A percentile compares a stretch with the other conserved stretches of the same genome.
Evolutionary conservation across 2,113 vertebrate genomes (phyloP).

Genomic region (Menura novaehollandiae): DNA sequence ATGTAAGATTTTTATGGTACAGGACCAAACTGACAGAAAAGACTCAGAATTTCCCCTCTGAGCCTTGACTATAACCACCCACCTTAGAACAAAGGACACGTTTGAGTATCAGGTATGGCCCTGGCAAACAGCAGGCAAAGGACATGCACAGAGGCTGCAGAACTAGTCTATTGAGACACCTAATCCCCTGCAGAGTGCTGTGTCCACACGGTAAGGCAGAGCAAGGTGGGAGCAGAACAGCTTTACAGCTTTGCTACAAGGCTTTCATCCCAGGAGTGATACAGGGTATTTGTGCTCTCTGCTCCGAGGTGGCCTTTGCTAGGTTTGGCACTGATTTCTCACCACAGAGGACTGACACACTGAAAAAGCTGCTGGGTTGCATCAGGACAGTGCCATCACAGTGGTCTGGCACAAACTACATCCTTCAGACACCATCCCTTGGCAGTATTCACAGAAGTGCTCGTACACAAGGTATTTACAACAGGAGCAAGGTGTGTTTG

Average conservation of each 20-base stretch:
- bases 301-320: not conserved
- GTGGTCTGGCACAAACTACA: not conserved
- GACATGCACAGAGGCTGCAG: not conserved
- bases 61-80: not conserved
- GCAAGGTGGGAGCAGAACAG: not conserved
- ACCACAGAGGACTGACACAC: not conserved
- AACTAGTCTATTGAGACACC: not conserved
- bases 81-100: not conserved
- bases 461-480: accelerated
- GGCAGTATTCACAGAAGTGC: accelerated
- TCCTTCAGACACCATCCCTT: not conserved
- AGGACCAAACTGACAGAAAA: not conserved
- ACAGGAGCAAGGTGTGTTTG: not conserved
- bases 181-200: not conserved
- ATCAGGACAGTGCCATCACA: not conserved
- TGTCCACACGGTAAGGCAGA: not conserved
- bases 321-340: not conserved
- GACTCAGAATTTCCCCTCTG: not conserved
- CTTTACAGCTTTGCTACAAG: not conserved
- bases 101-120: accelerated
- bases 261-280: not conserved
- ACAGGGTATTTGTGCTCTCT: accelerated
- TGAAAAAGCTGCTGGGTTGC: not conserved
- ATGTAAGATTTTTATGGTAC: not conserved
- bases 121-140: not conserved